Evolutionary conservation across 2,113 vertebrate species (phyloP).

Genomic region (Tachuris rubrigastra): DNA sequence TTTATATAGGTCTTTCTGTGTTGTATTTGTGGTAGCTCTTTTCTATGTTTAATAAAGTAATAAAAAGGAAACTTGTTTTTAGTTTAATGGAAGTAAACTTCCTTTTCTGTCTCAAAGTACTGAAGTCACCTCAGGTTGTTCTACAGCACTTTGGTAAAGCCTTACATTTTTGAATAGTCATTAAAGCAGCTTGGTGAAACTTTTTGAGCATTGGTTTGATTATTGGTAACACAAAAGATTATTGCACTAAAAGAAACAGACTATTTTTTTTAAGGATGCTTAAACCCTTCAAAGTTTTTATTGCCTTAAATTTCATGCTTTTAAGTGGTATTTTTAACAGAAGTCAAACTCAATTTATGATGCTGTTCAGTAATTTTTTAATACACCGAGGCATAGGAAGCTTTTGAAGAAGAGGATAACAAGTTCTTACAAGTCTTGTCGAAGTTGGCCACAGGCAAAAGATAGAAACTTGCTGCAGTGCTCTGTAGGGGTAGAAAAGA

Average conservation of each 20-base stretch:
- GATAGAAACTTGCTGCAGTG: not conserved
- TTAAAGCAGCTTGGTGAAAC: not conserved
- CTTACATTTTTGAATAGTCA: not conserved
- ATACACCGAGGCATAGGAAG: not conserved
- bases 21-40: not conserved
- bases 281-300: not conserved
- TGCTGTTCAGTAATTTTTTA: not conserved
- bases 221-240: not conserved
- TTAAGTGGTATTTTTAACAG: not conserved
- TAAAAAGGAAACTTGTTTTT: not conserved
- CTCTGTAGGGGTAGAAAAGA: not conserved
- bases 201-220: not conserved
- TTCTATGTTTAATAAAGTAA: not conserved
- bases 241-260: not conserved
- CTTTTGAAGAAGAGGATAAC: not conserved
- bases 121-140: not conserved
- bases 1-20: not conserved
- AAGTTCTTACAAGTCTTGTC: not conserved
- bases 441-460: not conserved
- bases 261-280: not conserved
- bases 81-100: not conserved
- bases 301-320: not conserved
- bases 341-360: not conserved
- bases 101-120: not conserved
- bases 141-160: not conserved